A percentile compares a stretch with the other conserved stretches of the same genome.
Conservation (phyloP, 1,140 invertebrate genomes). For the Bombus balteatus region DNA sequence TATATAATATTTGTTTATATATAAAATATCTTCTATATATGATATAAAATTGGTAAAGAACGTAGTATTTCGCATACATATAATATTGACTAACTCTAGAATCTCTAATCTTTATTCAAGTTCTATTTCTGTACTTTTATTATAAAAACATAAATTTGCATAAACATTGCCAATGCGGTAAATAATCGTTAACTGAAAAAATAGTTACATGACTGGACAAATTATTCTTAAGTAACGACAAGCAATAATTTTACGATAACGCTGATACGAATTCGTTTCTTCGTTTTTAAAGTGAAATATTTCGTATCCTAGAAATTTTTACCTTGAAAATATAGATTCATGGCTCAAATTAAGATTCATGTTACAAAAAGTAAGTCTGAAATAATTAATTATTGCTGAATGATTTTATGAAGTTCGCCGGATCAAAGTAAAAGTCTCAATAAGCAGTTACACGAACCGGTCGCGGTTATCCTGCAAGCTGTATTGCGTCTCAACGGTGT, state of each 20-base stretch:
- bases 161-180: too few relatives aligned
- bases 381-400: neutral
- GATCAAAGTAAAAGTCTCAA: conserved; percentile 53
- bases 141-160: too few relatives aligned
- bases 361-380: neutral
- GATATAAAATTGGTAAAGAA: neutral
- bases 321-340: neutral
- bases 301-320: neutral
- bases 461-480: conserved; percentile 36
- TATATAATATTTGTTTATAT: neutral
- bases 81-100: neutral
- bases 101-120: too few relatives aligned
- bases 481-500: conserved; percentile 27
- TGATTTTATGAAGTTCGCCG: neutral
- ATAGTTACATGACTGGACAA: neutral
- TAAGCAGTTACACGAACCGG: conserved; percentile 57
- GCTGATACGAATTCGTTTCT: too few relatives aligned
- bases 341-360: too few relatives aligned
- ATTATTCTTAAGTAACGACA: neutral
- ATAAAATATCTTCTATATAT: too few relatives aligned
- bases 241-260: neutral
- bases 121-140: too few relatives aligned
- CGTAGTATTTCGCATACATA: neutral
- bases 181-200: neutral
- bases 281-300: neutral